Evolutionary conservation across 2,113 vertebrate species (phyloP).

Genomic region (Notothenia coriiceps): DNA sequence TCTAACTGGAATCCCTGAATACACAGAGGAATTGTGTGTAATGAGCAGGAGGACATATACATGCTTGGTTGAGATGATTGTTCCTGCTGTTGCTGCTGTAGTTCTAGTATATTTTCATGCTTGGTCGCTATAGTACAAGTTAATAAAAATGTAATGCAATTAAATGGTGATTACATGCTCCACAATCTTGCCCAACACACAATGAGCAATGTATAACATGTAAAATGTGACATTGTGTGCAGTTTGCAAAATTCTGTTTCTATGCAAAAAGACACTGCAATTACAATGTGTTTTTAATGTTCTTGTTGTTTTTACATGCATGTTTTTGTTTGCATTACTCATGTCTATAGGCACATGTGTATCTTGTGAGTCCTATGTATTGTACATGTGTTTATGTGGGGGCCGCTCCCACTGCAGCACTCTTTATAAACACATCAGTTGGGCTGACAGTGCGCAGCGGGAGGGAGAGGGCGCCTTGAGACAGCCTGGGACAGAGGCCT

Average conservation of each 20-base stretch:
- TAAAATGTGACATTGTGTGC: background rate
- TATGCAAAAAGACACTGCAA: background rate
- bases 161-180: background rate
- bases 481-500: constrained; percentile 89
- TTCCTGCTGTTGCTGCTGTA: background rate
- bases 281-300: constrained; percentile 1
- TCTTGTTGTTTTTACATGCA: constrained; percentile 24
- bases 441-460: constrained; percentile 83
- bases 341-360: constrained; percentile 31
- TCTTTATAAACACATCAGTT: constrained; percentile 89
- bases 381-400: constrained; percentile 46
- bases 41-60: background rate
- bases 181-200: background rate
- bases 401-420: constrained; percentile 64
- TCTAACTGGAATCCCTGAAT: background rate
- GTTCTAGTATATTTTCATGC: background rate
- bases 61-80: background rate
- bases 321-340: constrained; percentile 46
- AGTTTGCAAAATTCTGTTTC: background rate
- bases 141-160: background rate
- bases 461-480: constrained; percentile 65
- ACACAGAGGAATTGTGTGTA: background rate
- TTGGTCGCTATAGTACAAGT: background rate
- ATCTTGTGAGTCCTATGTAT: constrained; percentile 19
- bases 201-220: constrained; percentile 2